Conservation (phyloP, 37 sponge, comb jelly and placozoan genomes). For the Ephydatia muelleri region DNA sequence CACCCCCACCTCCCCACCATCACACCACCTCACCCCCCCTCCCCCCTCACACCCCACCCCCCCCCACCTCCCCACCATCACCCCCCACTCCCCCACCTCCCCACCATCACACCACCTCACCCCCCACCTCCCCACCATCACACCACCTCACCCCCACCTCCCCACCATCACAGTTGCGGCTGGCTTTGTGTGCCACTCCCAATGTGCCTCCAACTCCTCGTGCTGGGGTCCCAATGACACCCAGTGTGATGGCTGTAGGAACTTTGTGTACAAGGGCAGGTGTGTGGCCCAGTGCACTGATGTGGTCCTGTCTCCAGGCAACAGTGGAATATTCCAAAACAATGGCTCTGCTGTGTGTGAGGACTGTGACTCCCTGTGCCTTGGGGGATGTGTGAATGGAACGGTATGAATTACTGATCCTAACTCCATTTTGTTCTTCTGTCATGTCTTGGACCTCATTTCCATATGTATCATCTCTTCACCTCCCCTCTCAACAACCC, state of each 20-base stretch:
- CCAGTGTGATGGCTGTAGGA: neutral
- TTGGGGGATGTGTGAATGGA: conserved; percentile 35
- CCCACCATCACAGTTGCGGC: neutral
- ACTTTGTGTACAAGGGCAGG: neutral
- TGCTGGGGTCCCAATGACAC: neutral
- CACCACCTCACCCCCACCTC: neutral
- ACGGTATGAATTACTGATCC: conserved; percentile 14
- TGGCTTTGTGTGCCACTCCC: neutral
- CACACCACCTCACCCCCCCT: too few species aligned
- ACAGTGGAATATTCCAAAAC: conserved; percentile 13
- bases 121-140: neutral
- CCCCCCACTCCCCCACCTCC: too few species aligned
- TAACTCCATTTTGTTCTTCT: neutral
- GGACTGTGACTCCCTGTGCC: conserved; percentile 46
- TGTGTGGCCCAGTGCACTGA: conserved; percentile 1
- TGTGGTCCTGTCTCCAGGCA: neutral
- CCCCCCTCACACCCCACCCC: too few species aligned
- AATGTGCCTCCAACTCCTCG: neutral
- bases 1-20: too few species aligned
- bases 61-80: neutral
- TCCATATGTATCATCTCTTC: neutral
- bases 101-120: neutral
- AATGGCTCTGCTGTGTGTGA: conserved; percentile 34
- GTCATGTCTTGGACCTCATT: neutral
- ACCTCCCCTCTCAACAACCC: neutral